Evolutionary conservation across 2,113 vertebrate genomes (phyloP).

Genomic region (Indri indri): DNA sequence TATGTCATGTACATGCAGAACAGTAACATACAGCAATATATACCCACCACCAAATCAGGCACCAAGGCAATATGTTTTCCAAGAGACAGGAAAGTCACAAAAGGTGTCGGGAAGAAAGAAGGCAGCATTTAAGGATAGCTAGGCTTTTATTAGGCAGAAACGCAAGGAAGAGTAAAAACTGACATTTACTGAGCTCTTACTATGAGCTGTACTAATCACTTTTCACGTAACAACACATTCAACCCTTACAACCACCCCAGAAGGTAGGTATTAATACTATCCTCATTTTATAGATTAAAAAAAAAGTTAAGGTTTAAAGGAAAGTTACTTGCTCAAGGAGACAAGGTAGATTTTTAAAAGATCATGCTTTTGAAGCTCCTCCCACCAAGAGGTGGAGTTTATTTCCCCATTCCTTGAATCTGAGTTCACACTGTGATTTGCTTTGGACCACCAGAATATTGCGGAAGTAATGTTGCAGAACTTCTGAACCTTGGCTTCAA

Average conservation of each 20-base stretch:
- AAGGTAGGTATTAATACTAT: neutral
- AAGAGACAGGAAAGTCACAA: neutral
- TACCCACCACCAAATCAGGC: neutral
- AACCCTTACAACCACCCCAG: neutral
- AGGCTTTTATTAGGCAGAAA: conserved; percentile 13
- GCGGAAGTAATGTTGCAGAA: neutral
- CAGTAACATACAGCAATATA: neutral
- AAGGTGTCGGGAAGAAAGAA: neutral
- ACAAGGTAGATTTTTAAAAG: neutral
- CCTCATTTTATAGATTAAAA: neutral
- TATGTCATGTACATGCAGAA: neutral
- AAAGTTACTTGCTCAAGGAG: conserved; percentile 12
- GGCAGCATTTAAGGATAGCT: neutral
- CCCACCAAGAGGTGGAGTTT: neutral
- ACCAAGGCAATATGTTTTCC: neutral
- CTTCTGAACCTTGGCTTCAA: neutral
- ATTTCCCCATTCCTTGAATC: neutral
- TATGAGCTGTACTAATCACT: neutral
- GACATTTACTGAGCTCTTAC: neutral
- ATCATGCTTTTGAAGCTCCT: neutral
- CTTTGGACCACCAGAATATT: neutral
- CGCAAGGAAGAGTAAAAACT: neutral
- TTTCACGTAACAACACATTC: neutral
- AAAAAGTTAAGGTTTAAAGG: neutral
- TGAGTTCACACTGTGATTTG: neutral